Base-by-base conservation (phyloP, 2,888 invertebrate species). In the Choristoneura rosaceana region DNA sequence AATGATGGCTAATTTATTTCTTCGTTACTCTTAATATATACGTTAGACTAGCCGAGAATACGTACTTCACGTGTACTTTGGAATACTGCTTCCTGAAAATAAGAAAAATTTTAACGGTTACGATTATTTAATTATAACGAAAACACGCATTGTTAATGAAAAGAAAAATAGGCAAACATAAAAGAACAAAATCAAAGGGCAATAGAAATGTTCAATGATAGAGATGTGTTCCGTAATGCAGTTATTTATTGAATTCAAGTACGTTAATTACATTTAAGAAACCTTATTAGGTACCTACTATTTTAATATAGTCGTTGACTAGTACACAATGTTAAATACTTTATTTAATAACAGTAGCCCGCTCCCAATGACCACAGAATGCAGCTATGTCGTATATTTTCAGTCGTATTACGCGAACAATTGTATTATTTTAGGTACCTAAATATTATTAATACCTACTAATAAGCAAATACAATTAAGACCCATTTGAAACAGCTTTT, bases 11-110 rank as follows among this genome's bases (percentile, higher is more conserved):
- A 87, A 88, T 86, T 89, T 90, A 87, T 87, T 89, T 89, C 85
- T 88, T 87, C 84, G 83, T 90, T 92, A 90, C 89, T 89, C 92
- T 92, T 93, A 93, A 82, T 88, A 88, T 87, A 88, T 85, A 90
- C 82, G 82, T 83, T 87, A 92, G 87, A 90, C 90, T 93, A 93
- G 87, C 82, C 83, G 89, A 84, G 82, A 87, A 89, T 64, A 73
- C 68, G 50, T 84, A 93, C 92, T 92, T 93, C 93, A 94, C 87
- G 93, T 93, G 89, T 94, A 94, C 92, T 94, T 93, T 90, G 94
- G 94, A 90, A 93, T 89, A 92, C 93, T 91, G 92, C 88, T 89
- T 86, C 93, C 94, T 94, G 94, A 75, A 93, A 94, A 91, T 86
- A 90, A 91, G 82, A 88, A 84, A 88, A 85, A 81, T 80, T 77